Base-by-base conservation (phyloP, 2,888 invertebrate genomes). In the Drosophila engyochracea region DNA sequence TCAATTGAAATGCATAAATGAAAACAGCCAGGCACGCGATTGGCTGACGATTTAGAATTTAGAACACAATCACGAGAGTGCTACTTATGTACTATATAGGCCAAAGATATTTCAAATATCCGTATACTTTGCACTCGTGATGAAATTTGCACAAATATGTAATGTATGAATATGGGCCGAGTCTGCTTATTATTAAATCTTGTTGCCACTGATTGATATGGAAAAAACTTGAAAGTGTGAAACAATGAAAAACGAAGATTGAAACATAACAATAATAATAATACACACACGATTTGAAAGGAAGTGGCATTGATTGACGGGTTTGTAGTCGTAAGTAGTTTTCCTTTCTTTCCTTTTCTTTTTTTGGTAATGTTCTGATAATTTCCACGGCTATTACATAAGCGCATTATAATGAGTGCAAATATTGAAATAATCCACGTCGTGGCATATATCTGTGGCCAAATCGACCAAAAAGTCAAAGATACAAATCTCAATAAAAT, bases 401-500 rank as follows among this genome's bases (percentile, higher is more conserved):
- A 87, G 77, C 76, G 64, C 72, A 76, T 72, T 76, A 82, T 76
- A 85, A 79, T 84, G 77, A 79, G 68, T 71, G 76, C 74, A 64
- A 67, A 76, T 74, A 76, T 79, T 54, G 71, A 69, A 82, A 72
- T 71, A 57, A 75, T 81, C 68, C 68, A 70, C 39, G 39, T 57
- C 16, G 59, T 63, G 69, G 63, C 70, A 79, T 81, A 85, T 85
- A 57, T 85, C 85, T 76, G 76, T 82, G 83, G 87, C 85, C 83
- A 76, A 81, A 85, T 87, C 85, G 81, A 9, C 31, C 37, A 79
- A 83, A 87, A 82, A 83, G 66, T 83, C 89, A 81, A 70, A 89
- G 85, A 85, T 85, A 81, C 79, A 89, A 86, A 89, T 89, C 84
- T 81, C 79, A 73, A 82, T 82, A 81, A 86, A 89, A 86, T 89